Base-by-base conservation (phyloP, 2,113 vertebrate species). In the Hymenochirus boettgeri region DNA sequence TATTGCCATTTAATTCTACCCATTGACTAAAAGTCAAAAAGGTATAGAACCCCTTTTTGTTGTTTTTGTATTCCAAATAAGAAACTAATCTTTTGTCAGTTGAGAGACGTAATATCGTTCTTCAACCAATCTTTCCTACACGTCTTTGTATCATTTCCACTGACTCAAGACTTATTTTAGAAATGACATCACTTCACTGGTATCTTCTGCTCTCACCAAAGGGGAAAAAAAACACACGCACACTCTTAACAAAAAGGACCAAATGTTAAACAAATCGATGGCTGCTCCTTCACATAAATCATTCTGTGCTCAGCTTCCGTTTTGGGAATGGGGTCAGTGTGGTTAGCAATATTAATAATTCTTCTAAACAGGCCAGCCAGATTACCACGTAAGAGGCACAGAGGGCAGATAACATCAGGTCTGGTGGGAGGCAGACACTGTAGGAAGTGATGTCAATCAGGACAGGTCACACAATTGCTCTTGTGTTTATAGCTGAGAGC, bases 251-350 rank as follows among this genome's bases (percentile, higher is more conserved):
- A 64, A 45, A 53, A 37, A 54, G 33, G 26, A 55, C 27, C 51
- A 56, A 64, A 64, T 66, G 42, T 65, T 65, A 57, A 65, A 57
- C 63, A 50, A 57, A 57, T 57, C 62, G 56, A 8, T 15, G 53
- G 31, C 25, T 24, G 11, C 61, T 63, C 37, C 33, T 22, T 37
- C 50, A 23, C 54, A 47, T 57, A 57, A 37, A 48, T 31, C 39
- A 50, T 17, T 9, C 25, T 8, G 54, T 7, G 26, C 27, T 57
- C 54, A 4, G 42, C 54, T 57, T 57, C 42, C 27, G 45, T 2
- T 35, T 45, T 57, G 25, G 12, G 18, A 21, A 6, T n/a, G 12
- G 19, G 23, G 56, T 47, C 29, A n/a, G 9, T 26, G 47, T 27
- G 46, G 61, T 54, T 42, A 54, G 10, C 5, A 8, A 18, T 54